phyloP scores from a whole-genome alignment of 1,140 invertebrate species.

The Ooceraea biroi region DNA sequence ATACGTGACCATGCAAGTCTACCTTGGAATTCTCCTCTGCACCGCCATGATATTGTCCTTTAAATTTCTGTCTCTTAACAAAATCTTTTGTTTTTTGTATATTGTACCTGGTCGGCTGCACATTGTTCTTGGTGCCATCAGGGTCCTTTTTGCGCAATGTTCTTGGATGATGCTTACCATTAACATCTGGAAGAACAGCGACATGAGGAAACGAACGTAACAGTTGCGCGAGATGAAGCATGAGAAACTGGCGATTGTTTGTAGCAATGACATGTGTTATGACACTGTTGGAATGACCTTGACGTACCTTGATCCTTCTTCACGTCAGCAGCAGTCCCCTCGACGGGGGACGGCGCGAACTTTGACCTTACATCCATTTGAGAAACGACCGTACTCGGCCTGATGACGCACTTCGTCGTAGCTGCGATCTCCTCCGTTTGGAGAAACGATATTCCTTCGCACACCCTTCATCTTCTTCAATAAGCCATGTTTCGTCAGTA shows the following conservation, averaged over 20 bases:
- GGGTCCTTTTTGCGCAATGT: constrained; percentile 89
- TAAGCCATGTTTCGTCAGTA: constrained; percentile 91
- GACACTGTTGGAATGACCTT: constrained; percentile 41
- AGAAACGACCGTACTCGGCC: constrained; percentile 82
- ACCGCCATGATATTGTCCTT: constrained; percentile 89
- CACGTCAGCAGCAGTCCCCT: constrained; percentile 88
- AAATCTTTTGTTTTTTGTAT: constrained; percentile 88
- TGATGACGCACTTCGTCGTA: constrained; percentile 80
- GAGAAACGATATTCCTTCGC: constrained; percentile 89
- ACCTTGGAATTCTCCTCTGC: constrained; percentile 91
- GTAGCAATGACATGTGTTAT: constrained; percentile 57
- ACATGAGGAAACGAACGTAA: not conserved
- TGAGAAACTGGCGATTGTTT: too few relatives aligned
- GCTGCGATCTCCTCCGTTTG: constrained; percentile 89
- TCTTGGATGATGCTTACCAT: constrained; percentile 88
- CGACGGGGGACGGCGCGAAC: constrained; percentile 88
- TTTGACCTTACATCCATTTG: constrained; percentile 92
- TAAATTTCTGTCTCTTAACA: constrained; percentile 92
- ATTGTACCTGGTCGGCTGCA: constrained; percentile 88
- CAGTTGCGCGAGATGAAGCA: too few relatives aligned
- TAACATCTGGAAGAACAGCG: constrained; percentile 85
- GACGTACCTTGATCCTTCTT: constrained; percentile 91
- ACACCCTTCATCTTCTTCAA: constrained; percentile 91
- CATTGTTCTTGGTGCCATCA: constrained; percentile 87
- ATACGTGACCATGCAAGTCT: not conserved